phyloP scores from a whole-genome alignment of 2,797 vertebrate species.

The Bradypus variegatus region DNA sequence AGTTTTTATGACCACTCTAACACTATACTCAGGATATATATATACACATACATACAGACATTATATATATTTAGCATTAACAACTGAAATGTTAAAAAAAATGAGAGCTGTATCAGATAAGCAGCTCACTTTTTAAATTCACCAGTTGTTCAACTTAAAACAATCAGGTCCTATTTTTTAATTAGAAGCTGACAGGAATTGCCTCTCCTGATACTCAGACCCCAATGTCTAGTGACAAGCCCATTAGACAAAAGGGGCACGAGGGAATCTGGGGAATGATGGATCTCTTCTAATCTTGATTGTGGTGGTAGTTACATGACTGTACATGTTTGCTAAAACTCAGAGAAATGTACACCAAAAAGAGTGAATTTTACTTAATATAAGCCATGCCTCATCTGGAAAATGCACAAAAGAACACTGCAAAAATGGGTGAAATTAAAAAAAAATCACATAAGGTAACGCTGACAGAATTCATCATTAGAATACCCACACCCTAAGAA shows the following conservation, averaged over 20 bases:
- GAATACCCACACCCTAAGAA: not conserved
- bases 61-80: not conserved
- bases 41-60: not conserved
- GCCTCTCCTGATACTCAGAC: not conserved
- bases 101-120: not conserved
- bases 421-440: not conserved
- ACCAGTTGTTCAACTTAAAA: not conserved
- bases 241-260: not conserved
- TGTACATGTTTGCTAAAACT: too few relatives aligned
- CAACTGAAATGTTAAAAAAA: not conserved
- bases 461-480: not conserved
- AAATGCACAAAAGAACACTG: not conserved
- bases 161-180: slow-evolving; percentile 4
- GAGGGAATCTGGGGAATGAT: too few relatives aligned
- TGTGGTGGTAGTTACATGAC: not conserved
- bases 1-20: too few relatives aligned
- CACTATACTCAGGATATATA: not conserved
- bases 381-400: not conserved
- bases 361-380: not conserved
- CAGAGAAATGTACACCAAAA: too few relatives aligned
- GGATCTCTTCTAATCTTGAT: not conserved
- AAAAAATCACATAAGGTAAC: not conserved
- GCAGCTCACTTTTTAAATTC: slow-evolving; percentile 26
- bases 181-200: not conserved
- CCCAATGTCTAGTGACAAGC: not conserved